Conservation (phyloP, 2,113 vertebrate species). For the Paradoxurus hermaphroditus region DNA sequence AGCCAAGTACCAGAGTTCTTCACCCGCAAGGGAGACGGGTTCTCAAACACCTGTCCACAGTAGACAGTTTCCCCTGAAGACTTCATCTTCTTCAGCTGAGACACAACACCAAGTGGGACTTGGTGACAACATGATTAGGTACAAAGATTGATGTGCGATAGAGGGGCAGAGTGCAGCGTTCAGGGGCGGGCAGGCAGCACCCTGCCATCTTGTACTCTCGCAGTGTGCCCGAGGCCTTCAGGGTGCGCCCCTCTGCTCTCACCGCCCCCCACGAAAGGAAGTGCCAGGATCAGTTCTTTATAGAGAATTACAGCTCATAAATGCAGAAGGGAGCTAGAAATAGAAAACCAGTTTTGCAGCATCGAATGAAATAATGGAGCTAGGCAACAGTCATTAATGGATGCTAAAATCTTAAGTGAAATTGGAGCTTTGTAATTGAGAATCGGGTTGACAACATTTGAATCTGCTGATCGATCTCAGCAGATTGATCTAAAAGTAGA, state of each 20-base stretch:
- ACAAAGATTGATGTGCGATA: not conserved
- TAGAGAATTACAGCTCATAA: not conserved
- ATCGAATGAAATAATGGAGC: not conserved
- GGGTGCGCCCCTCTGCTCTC: not conserved
- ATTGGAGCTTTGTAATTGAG: not conserved
- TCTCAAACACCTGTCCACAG: not conserved
- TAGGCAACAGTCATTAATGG: not conserved
- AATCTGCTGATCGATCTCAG: not conserved
- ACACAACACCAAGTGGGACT: not conserved
- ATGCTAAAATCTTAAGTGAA: not conserved
- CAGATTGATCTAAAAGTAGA: not conserved
- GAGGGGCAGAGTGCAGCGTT: not conserved
- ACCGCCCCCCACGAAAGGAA: not conserved
- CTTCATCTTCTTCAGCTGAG: not conserved
- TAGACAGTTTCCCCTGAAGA: not conserved
- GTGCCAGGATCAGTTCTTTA: not conserved
- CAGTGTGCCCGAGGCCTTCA: not conserved
- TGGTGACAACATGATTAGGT: not conserved
- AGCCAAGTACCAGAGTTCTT: not conserved
- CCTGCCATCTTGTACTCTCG: not conserved
- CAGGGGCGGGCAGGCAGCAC: not conserved
- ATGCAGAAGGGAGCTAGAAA: not conserved
- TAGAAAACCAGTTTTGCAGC: not conserved
- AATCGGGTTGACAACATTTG: not conserved
- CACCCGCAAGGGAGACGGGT: not conserved